A percentile compares a stretch with the other conserved stretches of the same genome.
Evolutionary conservation across 2,113 vertebrate genomes (phyloP).

Genomic region (Xiphophorus couchianus): DNA sequence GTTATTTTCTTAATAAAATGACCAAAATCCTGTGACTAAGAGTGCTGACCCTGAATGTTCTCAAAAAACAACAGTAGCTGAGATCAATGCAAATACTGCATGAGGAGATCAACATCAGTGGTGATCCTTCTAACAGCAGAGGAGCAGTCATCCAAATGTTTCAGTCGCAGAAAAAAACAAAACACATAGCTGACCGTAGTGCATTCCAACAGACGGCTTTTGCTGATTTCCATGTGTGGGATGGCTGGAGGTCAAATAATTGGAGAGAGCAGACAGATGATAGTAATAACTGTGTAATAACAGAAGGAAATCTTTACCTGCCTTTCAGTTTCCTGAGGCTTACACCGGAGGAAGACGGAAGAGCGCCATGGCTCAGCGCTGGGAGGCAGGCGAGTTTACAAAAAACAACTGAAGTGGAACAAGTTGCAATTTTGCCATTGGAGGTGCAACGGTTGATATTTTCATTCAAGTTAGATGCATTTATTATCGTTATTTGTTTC

Average conservation of each 20-base stretch:
- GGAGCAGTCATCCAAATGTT: no score
- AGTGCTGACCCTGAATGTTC: no score
- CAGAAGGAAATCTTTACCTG: constrained; percentile 19
- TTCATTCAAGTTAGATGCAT: constrained; percentile 52
- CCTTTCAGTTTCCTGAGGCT: constrained; percentile 75
- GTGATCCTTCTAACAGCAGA: no score
- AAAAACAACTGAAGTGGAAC: constrained; percentile 66
- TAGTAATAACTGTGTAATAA: constrained; percentile 8
- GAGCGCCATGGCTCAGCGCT: constrained; percentile 82
- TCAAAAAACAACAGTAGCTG: no score
- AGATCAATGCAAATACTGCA: no score
- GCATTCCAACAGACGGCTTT: no score
- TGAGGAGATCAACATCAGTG: no score
- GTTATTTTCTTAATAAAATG: no score
- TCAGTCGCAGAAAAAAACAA: no score
- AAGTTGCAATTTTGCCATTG: constrained; percentile 14
- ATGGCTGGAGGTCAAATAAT: constrained; percentile 9
- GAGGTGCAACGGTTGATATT: constrained; percentile 32
- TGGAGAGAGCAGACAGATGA: constrained; percentile 14
- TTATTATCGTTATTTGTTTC: constrained; percentile 60
- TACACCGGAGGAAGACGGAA: constrained; percentile 75
- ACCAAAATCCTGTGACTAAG: no score
- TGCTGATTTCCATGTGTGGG: not conserved
- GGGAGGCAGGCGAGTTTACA: constrained; percentile 80
- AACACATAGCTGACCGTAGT: no score